Evolutionary conservation across 2,113 vertebrate species (phyloP), one percentile per base, ranked within the genome.

Genomic region (Cyanoderma ruficeps): DNA sequence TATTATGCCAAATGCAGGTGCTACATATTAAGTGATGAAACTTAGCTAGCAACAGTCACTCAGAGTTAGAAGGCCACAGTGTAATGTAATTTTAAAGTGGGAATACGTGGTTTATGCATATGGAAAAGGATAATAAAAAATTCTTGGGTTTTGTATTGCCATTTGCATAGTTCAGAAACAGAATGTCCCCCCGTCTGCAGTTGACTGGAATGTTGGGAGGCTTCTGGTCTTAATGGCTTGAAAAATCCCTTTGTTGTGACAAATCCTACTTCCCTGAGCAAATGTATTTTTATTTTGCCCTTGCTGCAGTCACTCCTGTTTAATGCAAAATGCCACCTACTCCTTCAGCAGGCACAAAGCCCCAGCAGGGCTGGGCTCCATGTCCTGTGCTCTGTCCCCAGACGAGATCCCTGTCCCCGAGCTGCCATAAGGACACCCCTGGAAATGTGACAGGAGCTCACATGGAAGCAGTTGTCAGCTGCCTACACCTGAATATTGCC

Each of bases 91-190:
- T 83, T 97, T 52, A 72, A 89, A 87, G 50, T 59, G 42, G 47
- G 57, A 65, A 67, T 61, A 30, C 91, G 84, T 87, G 78, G 44
- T 87, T 97, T 94, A 95, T 94, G 83, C 88, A 96, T 93, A 94
- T 95, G 93, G 88, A 96, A 90, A 65, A 94, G 80, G 80, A 83
- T 94, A 89, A 96, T 81, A 88, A 93, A 88, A 83, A 92, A 65
- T 49, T 95, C 94, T 67, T 74, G 46, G 50, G 35, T 87, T 96
- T 86, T 95, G 35, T 89, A 25, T 50, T 74, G 14, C 64, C 41
- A 90, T 95, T 96, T 93, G 93, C 94, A 94, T 95, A 92, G 96
- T n/a, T 96, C 90, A 94, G 92, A 81, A 96, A 50, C 83, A 83
- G 60, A 94, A 75, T 33, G 80, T 92, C 80, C 80, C 80, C 65